A percentile compares a stretch with the other conserved stretches of the same genome.
Conservation (phyloP, 92 coral and sea anemone genomes). For the Pocillopora meandrina region DNA sequence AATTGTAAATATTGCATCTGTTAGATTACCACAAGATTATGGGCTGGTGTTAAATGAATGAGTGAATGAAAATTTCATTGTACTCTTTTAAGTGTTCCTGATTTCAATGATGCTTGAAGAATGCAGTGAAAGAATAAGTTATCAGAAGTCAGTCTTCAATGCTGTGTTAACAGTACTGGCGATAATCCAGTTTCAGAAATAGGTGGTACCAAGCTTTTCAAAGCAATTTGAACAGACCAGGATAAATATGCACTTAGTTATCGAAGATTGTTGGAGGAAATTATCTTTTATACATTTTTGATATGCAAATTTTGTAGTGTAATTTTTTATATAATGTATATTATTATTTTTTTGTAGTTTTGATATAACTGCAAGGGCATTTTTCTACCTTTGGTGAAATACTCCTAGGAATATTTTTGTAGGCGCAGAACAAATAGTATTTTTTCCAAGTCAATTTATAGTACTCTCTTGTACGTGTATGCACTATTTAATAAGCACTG, state of each 20-base stretch:
- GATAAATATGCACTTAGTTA: not conserved
- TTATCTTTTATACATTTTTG: not conserved
- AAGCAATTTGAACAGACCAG: not conserved
- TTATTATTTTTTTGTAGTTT: not conserved
- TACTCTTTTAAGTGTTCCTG: not conserved
- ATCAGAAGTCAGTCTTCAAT: too few relatives aligned
- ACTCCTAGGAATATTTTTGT: not conserved
- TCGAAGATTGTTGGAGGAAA: not conserved
- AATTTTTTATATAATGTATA: not conserved
- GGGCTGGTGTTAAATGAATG: too few relatives aligned
- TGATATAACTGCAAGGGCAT: slow-evolving; percentile 1
- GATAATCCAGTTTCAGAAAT: not conserved
- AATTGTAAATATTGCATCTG: not conserved
- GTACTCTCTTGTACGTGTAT: slow-evolving; percentile 19
- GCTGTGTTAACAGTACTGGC: not conserved
- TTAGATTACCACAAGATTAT: not conserved
- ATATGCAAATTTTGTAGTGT: not conserved
- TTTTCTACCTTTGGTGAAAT: slow-evolving; percentile 1
- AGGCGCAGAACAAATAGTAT: slow-evolving; percentile 11
- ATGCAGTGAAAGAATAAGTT: not conserved
- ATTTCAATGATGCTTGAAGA: not conserved
- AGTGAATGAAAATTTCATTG: too few relatives aligned
- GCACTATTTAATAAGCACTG: slow-evolving; percentile 38
- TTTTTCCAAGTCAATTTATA: not conserved
- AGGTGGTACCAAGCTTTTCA: not conserved